Conservation (phyloP, 64 coral and sea anemone genomes). For the Montipora sp. region DNA sequence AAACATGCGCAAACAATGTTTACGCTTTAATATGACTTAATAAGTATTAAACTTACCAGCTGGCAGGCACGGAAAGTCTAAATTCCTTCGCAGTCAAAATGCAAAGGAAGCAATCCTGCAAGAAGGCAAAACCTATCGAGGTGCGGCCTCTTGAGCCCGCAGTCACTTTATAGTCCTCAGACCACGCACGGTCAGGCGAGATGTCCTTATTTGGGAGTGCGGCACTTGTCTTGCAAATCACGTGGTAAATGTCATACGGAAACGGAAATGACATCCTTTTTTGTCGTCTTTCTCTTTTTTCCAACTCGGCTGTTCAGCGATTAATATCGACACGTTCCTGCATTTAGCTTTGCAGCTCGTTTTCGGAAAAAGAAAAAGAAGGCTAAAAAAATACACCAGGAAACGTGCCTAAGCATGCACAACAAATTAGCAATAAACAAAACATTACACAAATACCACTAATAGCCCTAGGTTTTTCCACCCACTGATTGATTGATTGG, state of each 20-base stretch:
- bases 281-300: not conserved
- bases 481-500: too few species aligned
- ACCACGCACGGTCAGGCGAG: not conserved
- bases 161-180: not conserved
- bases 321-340: not conserved
- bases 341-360: not conserved
- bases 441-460: too few species aligned
- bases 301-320: not conserved
- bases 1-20: not conserved
- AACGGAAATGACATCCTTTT: slow-evolving; percentile 9
- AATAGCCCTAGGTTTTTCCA: not conserved
- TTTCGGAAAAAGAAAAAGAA: not conserved
- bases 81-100: slow-evolving; percentile 53
- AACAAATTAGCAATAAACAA: not conserved
- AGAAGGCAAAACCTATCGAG: slow-evolving; percentile 12
- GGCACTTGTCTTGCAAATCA: not conserved
- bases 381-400: not conserved
- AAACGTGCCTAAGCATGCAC: not conserved
- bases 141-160: slow-evolving; percentile 52
- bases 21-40: not conserved
- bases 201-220: not conserved
- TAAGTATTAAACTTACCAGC: not conserved
- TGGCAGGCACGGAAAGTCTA: not conserved
- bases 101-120: not conserved
- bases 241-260: not conserved